These are phyloP conservation scores for Trachops cirrhosus DNA, from an alignment of 2,797 vertebrate species.

Conservation along the genomic window DNA sequence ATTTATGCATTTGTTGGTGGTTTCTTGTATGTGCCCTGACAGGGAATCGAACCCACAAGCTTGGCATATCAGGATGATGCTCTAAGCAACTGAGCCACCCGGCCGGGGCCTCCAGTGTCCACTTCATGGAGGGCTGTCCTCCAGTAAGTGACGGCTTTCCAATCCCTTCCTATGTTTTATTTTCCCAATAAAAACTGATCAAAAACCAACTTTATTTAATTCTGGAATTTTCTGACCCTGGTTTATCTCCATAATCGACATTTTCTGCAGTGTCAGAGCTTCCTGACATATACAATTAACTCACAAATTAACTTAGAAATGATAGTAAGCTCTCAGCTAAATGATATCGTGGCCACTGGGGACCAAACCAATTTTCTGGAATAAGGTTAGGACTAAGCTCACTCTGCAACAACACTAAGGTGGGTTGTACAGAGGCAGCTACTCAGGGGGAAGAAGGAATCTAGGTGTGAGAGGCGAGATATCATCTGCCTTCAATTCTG, in stretches of 20 bases:
- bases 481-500: not conserved
- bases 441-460: not conserved
- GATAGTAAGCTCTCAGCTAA: constrained; percentile 63
- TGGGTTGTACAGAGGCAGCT: not conserved
- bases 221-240: constrained; percentile 13
- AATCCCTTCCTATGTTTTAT: not conserved
- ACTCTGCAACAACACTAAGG: not conserved
- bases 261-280: constrained; percentile 57
- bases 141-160: not conserved
- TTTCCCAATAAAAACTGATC: not conserved
- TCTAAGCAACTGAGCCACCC: not conserved
- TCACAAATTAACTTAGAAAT: constrained; percentile 72
- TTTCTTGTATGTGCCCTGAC: not conserved
- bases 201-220: not conserved
- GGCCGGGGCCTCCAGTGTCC: too few relatives aligned
- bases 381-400: constrained; percentile 58
- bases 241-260: constrained; percentile 31
- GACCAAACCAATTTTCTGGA: constrained; percentile 70
- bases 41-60: not conserved
- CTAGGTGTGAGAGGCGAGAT: not conserved
- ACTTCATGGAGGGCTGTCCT: not conserved
- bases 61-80: not conserved
- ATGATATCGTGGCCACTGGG: constrained; percentile 47
- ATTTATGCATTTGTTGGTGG: not conserved
- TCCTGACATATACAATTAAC: constrained; percentile 65